Base-by-base conservation (phyloP, 2,797 vertebrate genomes). In the Onychomys arenicola region DNA sequence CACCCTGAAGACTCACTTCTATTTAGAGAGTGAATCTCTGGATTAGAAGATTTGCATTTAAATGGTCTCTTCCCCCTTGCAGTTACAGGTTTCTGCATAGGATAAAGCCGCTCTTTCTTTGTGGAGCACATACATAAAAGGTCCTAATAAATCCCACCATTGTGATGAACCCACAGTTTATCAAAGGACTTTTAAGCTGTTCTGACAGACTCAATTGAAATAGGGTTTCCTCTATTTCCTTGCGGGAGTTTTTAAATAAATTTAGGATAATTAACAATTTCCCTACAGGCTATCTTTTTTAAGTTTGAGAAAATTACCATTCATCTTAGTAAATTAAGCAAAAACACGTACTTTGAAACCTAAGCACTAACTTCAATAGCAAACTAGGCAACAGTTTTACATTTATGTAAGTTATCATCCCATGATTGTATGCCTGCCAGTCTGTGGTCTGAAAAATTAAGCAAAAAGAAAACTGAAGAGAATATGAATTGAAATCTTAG, bases 11-110 rank as follows among this genome's bases (percentile, higher is more conserved):
- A 93, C 59, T 85, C 91, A 85, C 87, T 97, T 95, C 71, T 96
- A 89, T 97, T 97, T 96, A 95, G 92, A 97, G 61, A 86, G 32
- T 89, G 84, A 97, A 97, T 96, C 91, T 90, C 77, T 73, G 95
- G 92, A 97, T 97, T 98, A 97, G 88, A 92, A 96, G 96, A 97
- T 98, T 97, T 98, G 96, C 97, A 97, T 97, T 96, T 97, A 97
- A 97, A 98, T 98, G 95, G 65, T 82, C 94, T 91, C 63, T 92
- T 88, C 69, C 46, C 37, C 40, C 43, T 94, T 55, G 32, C 59
- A 96, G 82, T 90, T 97, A 95, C 89, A 97, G 90, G 92, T 96
- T 93, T 96, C 90, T 90, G 65, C 80, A 43, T 46, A 89, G 94
- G 75, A 89, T 95, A 95, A 95, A 87, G 46, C 52, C 21, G 6